Base-by-base conservation (phyloP, 2,888 invertebrate genomes). In the Antheraea assamensis region DNA sequence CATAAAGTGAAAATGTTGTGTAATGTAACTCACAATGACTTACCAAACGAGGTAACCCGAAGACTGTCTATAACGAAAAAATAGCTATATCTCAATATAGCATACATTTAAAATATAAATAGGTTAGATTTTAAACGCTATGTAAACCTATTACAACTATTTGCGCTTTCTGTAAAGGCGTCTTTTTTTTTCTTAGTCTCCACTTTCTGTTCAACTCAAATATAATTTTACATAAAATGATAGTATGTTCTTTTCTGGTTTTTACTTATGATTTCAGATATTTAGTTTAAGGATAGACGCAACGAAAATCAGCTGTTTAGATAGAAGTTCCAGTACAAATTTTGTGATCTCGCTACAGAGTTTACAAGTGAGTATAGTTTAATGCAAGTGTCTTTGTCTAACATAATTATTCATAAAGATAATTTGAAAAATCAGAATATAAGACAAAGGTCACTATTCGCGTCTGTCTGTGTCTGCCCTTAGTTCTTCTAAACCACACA, bases 221-320 rank as follows among this genome's bases (percentile, higher is more conserved):
- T 47, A 42, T 49, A 49, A 49, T 19, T 19, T 2, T 19, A 49
- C 2, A 19, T 49, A 19, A 19, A 52, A 21, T 52, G 52, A 52
- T 21, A n/a, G n/a, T n/a, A 52, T 52, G 3, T 21, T 3, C 52
- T 0, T 52, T 52, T 52, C 19, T 58, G 24, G 13, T 7, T 52
- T 71, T 68, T 17, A 17, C 55, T 73, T 73, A 42, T 75, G 71
- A 35, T 95, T 95, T 58, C 90, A 97, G 96, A 97, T 96, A 89
- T 96, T 97, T 86, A 96, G 95, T 83, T 94, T 97, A 80, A 96
- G 96, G 89, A 95, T 98, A 80, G 97, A 97, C 81, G 95, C 96
- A 78, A 97, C 97, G 0, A 96, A 95, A 47, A 90, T 97, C 74
- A 95, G 95, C 68, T 97, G 97, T 66, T 96, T 96, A 19, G 96